A percentile compares a stretch with the other conserved stretches of the same genome.
These are phyloP conservation scores for Bactericera cockerelli DNA, from an alignment of 1,140 invertebrate species.

Conservation along the genomic window DNA sequence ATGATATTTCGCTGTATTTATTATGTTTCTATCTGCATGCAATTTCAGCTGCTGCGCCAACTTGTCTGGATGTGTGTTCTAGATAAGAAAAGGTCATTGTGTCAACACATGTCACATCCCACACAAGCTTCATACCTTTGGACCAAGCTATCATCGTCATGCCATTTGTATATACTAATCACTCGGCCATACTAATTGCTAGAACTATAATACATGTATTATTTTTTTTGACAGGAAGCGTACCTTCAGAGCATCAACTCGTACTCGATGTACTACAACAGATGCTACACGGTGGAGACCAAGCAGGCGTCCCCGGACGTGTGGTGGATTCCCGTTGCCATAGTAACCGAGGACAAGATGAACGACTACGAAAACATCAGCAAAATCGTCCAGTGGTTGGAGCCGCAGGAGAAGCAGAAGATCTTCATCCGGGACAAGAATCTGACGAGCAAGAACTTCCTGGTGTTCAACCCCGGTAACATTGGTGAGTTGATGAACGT, in stretches of 20 bases:
- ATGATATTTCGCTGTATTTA: too few relatives aligned
- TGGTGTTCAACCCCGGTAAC: constrained; percentile 64
- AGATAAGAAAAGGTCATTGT: too few relatives aligned
- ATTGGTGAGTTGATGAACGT: constrained; percentile 52
- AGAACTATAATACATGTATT: too few relatives aligned
- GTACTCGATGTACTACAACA: not conserved
- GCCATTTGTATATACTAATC: too few relatives aligned
- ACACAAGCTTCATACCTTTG: too few relatives aligned
- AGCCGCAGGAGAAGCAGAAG: constrained; percentile 12
- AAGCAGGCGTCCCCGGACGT: constrained; percentile 33
- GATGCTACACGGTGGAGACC: constrained; percentile 1
- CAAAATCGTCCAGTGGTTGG: constrained; percentile 21
- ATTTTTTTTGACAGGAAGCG: constrained; percentile 22
- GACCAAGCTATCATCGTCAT: too few relatives aligned
- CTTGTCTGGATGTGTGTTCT: too few relatives aligned
- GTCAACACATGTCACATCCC: too few relatives aligned
- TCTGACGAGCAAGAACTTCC: constrained; percentile 31
- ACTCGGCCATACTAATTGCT: too few relatives aligned
- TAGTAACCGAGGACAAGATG: constrained; percentile 34
- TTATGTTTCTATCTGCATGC: too few relatives aligned
- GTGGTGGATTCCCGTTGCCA: constrained; percentile 52
- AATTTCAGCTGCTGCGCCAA: too few relatives aligned
- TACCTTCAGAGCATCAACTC: constrained; percentile 16
- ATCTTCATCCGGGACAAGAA: constrained; percentile 15
- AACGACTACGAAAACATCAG: constrained; percentile 34